phyloP scores from a whole-genome alignment of 2,888 invertebrate genomes.

The Carterocephalus palaemon region DNA sequence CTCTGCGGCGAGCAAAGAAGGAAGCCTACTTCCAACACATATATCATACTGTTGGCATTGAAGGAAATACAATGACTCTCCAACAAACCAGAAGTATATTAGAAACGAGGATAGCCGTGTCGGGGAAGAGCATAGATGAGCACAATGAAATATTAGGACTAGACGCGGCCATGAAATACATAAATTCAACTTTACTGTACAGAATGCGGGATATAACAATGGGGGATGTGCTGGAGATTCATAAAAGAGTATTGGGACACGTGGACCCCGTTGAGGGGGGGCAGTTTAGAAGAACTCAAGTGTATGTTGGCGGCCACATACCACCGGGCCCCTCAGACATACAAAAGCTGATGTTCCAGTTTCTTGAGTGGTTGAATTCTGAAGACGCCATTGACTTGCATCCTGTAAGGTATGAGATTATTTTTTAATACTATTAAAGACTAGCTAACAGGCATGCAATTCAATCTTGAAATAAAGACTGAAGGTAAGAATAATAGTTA shows the following conservation, averaged over 20 bases:
- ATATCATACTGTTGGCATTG: slow-evolving; percentile 97
- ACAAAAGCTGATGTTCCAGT: slow-evolving; percentile 88
- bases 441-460: too few species aligned
- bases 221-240: slow-evolving; percentile 94
- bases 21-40: slow-evolving; percentile 98
- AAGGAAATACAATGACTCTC: slow-evolving; percentile 97
- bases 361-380: slow-evolving; percentile 95
- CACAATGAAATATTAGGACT: slow-evolving; percentile 98
- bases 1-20: slow-evolving; percentile 91
- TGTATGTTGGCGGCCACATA: slow-evolving; percentile 96
- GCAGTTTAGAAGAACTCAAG: slow-evolving; percentile 90
- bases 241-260: slow-evolving; percentile 94
- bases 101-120: slow-evolving; percentile 87
- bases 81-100: slow-evolving; percentile 94
- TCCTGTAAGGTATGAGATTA: slow-evolving; percentile 91
- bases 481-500: too few species aligned
- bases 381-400: slow-evolving; percentile 91
- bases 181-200: slow-evolving; percentile 88
- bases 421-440: too few species aligned
- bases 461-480: too few species aligned
- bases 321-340: slow-evolving; percentile 94
- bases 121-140: slow-evolving; percentile 95
- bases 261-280: slow-evolving; percentile 97
- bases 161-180: slow-evolving; percentile 96
- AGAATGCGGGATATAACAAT: slow-evolving; percentile 88